Conservation (phyloP, 1,140 invertebrate genomes). For the Zophobas atratus region DNA sequence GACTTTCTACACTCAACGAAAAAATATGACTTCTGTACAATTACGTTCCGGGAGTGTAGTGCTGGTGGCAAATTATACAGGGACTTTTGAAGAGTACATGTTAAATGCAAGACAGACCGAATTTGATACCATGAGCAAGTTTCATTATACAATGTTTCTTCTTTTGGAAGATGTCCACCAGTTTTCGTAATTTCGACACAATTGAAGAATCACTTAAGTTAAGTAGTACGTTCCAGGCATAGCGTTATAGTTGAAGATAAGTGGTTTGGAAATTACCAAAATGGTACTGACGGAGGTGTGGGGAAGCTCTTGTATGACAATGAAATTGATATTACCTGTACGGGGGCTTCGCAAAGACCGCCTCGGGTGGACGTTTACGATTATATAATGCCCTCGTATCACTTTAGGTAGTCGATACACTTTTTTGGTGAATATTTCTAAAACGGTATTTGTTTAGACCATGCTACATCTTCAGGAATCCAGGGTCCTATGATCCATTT, state of each 20-base stretch:
- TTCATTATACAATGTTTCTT: constrained; percentile 38
- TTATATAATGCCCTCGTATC: constrained; percentile 57
- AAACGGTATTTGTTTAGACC: constrained; percentile 51
- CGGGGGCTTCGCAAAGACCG: constrained; percentile 41
- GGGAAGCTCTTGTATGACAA: constrained; percentile 52
- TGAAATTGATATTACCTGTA: constrained; percentile 48
- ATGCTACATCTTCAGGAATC: constrained; percentile 57
- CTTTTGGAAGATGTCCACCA: constrained; percentile 32
- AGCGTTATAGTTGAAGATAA: constrained; percentile 8
- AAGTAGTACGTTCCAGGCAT: not conserved
- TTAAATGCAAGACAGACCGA: constrained; percentile 26
- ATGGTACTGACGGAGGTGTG: constrained; percentile 56
- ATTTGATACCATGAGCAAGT: constrained; percentile 36
- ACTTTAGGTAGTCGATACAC: constrained; percentile 54
- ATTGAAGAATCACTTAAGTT: not conserved
- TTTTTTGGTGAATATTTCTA: not conserved
- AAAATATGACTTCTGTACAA: constrained; percentile 10
- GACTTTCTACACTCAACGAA: constrained; percentile 33
- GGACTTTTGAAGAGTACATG: constrained; percentile 34
- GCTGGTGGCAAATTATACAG: constrained; percentile 1
- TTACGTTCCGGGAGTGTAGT: constrained; percentile 32
- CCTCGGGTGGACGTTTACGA: constrained; percentile 56
- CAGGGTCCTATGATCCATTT: constrained; percentile 51
- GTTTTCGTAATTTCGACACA: constrained; percentile 15
- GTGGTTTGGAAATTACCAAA: constrained; percentile 59